Percentiles rank a stretch among this genome's conserved stretches.
phyloP scores from a whole-genome alignment of 2,888 invertebrate genomes.

The Perizoma flavofasciatum region DNA sequence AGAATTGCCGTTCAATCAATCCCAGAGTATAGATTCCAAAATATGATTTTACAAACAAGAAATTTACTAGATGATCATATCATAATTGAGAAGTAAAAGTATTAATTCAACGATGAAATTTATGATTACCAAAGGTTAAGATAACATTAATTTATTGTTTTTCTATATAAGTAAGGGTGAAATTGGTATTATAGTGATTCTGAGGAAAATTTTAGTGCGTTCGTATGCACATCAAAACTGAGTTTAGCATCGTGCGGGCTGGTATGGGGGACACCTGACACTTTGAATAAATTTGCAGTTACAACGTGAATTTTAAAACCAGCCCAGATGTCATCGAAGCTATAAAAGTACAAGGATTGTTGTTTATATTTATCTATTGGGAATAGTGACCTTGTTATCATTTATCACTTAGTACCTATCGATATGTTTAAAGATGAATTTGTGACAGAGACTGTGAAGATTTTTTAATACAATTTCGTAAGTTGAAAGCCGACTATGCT shows the following conservation, averaged over 20 bases:
- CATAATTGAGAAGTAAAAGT: too few species aligned
- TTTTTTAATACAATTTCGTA: too few species aligned
- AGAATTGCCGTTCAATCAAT: conserved; percentile 76
- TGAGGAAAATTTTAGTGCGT: conserved; percentile 48
- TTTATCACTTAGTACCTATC: background rate
- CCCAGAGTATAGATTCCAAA: conserved; percentile 79
- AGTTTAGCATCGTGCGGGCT: conserved; percentile 58
- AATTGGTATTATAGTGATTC: conserved; percentile 18
- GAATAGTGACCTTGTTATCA: conserved; percentile 14
- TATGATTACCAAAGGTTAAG: too few species aligned
- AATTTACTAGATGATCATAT: too few species aligned
- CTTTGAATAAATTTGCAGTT: conserved; percentile 77
- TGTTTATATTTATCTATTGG: conserved; percentile 6
- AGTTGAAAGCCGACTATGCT: too few species aligned
- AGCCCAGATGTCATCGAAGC: conserved; percentile 62
- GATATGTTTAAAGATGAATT: background rate
- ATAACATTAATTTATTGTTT: too few species aligned
- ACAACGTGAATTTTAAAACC: conserved; percentile 66
- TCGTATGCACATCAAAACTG: conserved; percentile 52
- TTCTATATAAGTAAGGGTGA: too few species aligned
- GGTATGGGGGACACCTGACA: conserved; percentile 70
- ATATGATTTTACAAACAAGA: too few species aligned
- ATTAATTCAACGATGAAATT: too few species aligned
- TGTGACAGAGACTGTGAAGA: background rate
- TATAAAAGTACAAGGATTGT: conserved; percentile 50